These are phyloP conservation scores for Sphinx pinastri DNA, from an alignment of 2,888 invertebrate species.

Conservation along the genomic window DNA sequence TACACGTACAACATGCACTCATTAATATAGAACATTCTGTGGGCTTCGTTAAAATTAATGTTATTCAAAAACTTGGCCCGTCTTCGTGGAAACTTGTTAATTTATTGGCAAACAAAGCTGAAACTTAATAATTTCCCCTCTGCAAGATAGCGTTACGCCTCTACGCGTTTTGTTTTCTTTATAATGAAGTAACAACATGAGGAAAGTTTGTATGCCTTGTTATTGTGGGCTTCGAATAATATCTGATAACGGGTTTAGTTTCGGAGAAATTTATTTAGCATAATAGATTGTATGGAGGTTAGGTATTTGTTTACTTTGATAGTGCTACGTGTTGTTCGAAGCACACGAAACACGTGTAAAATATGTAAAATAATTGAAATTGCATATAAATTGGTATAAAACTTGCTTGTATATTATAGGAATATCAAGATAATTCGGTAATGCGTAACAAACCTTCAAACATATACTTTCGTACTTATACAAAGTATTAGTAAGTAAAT, in stretches of 20 bases:
- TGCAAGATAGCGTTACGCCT: constrained; percentile 27
- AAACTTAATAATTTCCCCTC: constrained; percentile 29
- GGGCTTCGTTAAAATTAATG: constrained; percentile 44
- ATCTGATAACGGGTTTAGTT: background rate
- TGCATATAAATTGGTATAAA: too few species aligned
- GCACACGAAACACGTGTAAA: too few species aligned
- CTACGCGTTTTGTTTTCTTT: constrained; percentile 27
- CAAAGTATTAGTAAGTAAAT: too few species aligned
- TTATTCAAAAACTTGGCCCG: constrained; percentile 39
- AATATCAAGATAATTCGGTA: too few species aligned
- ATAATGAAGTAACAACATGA: constrained; percentile 26
- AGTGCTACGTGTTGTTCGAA: too few species aligned
- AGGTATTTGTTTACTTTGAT: too few species aligned
- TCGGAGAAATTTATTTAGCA: background rate
- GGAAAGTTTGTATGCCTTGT: constrained; percentile 25
- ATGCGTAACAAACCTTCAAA: too few species aligned
- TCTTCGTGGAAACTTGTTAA: constrained; percentile 36
- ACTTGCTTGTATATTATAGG: too few species aligned
- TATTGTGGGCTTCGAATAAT: constrained; percentile 1
- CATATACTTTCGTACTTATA: too few species aligned
- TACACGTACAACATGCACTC: constrained; percentile 11
- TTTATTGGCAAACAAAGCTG: constrained; percentile 40
- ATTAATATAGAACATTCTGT: constrained; percentile 31
- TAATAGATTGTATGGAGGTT: too few species aligned
- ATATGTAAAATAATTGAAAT: too few species aligned